Base-by-base conservation (phyloP, 1,140 invertebrate genomes). In the Philaenus spumarius region DNA sequence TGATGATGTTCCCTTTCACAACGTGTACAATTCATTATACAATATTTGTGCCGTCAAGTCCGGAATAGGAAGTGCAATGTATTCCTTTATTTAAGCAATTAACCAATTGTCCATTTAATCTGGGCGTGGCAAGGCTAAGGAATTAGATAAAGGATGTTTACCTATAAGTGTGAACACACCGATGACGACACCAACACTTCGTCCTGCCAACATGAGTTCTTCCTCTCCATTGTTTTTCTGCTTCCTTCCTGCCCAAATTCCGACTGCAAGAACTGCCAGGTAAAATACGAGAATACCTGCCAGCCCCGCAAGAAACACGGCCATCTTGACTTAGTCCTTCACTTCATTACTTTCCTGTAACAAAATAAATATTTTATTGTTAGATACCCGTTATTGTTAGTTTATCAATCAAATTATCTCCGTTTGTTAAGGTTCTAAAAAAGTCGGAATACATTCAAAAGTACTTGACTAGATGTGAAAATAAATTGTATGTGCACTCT, bases 121-220 rank as follows among this genome's bases (percentile, higher is more conserved):
- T n/a, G n/a, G n/a, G n/a, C n/a, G n/a, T n/a, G n/a, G n/a, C n/a
- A n/a, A n/a, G n/a, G n/a, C n/a, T n/a, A n/a, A n/a, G n/a, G n/a
- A n/a, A n/a, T n/a, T n/a, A n/a, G n/a, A n/a, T n/a, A n/a, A n/a
- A n/a, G n/a, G n/a, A n/a, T 54, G 69, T 68, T 77, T 73, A 84
- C 86, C 86, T 60, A 87, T 85, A 72, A 90, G 85, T 2, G 87
- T 88, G 66, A 87, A 84, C 55, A 86, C 80, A 11, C 87, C 87
- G n/a, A 90, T 84, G 55, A 86, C 73, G n/a, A 86, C 73, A 2
- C 87, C 87, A 62, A 90, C 80, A 67, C 83, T 84, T 53, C 87
- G 73, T 37, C 87, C 87, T n/a, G 86, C 87, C 55, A 90, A 67
- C 77, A 90, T 86, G 55, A 89, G 80, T 60, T 86, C 84, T 59